These are phyloP conservation scores for Oryzias woworae DNA, from an alignment of 2,113 vertebrate genomes.

Conservation along the genomic window DNA sequence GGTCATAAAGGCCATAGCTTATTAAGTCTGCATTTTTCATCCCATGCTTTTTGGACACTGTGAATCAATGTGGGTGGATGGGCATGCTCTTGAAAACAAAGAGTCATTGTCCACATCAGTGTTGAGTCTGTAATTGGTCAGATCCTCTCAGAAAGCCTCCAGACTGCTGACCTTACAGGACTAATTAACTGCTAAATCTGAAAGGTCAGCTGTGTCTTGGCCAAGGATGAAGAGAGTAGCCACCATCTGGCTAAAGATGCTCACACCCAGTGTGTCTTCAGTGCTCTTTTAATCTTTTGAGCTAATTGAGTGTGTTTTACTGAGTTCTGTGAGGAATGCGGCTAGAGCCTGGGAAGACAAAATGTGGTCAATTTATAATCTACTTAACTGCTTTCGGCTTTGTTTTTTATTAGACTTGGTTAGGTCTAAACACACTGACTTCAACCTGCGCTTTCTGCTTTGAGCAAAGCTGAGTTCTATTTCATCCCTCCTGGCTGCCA, in stretches of 20 bases:
- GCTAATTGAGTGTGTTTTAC: constrained; percentile 63
- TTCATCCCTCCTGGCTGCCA: too few relatives aligned
- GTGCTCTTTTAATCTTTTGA: constrained; percentile 78
- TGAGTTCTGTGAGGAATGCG: constrained; percentile 23
- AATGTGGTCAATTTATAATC: constrained; percentile 67
- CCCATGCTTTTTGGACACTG: background rate
- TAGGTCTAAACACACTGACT: constrained; percentile 41
- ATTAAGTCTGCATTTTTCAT: too few relatives aligned
- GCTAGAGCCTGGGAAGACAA: constrained; percentile 51
- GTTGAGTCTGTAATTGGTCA: constrained; percentile 39
- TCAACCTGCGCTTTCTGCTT: constrained; percentile 31
- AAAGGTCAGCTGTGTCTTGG: constrained; percentile 65
- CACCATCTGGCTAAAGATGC: constrained; percentile 75
- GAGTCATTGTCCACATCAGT: background rate
- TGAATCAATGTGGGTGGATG: background rate
- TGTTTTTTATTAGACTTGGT: constrained; percentile 49
- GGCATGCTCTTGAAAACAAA: background rate
- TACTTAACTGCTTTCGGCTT: constrained; percentile 66
- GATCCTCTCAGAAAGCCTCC: constrained; percentile 41
- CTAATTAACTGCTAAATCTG: constrained; percentile 68
- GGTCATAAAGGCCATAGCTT: too few relatives aligned
- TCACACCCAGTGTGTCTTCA: constrained; percentile 64
- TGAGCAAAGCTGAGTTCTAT: constrained; percentile 15
- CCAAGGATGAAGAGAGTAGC: constrained; percentile 69
- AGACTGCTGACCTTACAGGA: constrained; percentile 43